A percentile compares a stretch with the other conserved stretches of the same genome.
Conservation (phyloP, 1,140 invertebrate genomes). For the Drosophila equinoxialis region DNA sequence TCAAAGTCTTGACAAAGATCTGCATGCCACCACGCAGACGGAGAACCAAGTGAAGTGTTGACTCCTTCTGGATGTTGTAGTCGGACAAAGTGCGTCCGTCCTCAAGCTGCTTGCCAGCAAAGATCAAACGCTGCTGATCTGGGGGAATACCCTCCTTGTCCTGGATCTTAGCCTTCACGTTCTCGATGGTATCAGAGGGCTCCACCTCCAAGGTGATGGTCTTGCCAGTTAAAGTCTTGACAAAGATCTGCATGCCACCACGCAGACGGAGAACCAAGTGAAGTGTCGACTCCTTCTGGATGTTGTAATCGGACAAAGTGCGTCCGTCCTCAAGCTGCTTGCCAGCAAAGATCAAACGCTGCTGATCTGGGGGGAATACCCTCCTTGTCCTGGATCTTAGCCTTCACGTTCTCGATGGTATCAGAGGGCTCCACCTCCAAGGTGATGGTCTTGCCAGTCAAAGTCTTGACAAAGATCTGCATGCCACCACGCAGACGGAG, state of each 20-base stretch:
- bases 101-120: conserved; percentile 44
- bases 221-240: conserved; percentile 92
- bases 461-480: conserved; percentile 86
- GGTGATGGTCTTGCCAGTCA: conserved; percentile 93
- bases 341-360: conserved; percentile 90
- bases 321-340: conserved; percentile 93
- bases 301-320: conserved; percentile 91
- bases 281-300: conserved; percentile 91
- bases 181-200: conserved; percentile 41
- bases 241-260: conserved; percentile 70
- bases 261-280: conserved; percentile 87
- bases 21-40: conserved; percentile 89
- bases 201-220: conserved; percentile 43
- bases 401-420: conserved; percentile 91
- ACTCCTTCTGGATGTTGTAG: conserved; percentile 90
- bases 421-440: conserved; percentile 91
- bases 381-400: conserved; percentile 90
- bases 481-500: conserved; percentile 17
- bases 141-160: conserved; percentile 84
- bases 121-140: conserved; percentile 50
- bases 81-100: conserved; percentile 43
- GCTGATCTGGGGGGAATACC: conserved; percentile 89
- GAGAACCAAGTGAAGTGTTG: conserved; percentile 90
- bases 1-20: conserved; percentile 92
- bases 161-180: conserved; percentile 85